Conservation (phyloP, 2,113 vertebrate genomes). For the Empidonax alnorum region DNA sequence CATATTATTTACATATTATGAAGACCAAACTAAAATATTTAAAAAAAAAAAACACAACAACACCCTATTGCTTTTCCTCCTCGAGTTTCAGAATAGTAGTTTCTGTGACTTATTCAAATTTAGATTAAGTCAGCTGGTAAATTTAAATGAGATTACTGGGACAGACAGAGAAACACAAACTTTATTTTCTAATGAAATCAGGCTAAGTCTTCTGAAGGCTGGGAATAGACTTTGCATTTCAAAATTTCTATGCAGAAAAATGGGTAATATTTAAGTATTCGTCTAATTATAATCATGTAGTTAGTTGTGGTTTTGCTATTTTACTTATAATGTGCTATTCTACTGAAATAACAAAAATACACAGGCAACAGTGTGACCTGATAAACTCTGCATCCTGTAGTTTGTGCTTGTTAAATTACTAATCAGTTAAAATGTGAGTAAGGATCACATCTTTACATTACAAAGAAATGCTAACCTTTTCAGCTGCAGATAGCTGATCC, state of each 20-base stretch:
- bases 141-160: neutral
- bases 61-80: neutral
- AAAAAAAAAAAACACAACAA: neutral
- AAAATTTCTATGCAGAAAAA: neutral
- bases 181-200: neutral
- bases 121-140: neutral
- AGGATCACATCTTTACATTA: neutral
- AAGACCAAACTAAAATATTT: neutral
- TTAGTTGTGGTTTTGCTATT: neutral
- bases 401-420: neutral
- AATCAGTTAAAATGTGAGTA: neutral
- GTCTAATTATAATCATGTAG: neutral
- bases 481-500: constrained; percentile 88
- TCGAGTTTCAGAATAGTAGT: neutral
- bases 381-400: neutral
- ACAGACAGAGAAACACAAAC: neutral
- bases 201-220: neutral
- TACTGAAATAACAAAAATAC: neutral
- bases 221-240: neutral
- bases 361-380: neutral
- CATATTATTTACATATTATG: neutral
- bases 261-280: neutral
- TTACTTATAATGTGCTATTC: neutral
- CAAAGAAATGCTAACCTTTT: constrained; percentile 82
- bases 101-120: neutral